A percentile compares a stretch with the other conserved stretches of the same genome.
Conservation (phyloP, 2,888 invertebrate species). For the Mesoligia furuncula region DNA sequence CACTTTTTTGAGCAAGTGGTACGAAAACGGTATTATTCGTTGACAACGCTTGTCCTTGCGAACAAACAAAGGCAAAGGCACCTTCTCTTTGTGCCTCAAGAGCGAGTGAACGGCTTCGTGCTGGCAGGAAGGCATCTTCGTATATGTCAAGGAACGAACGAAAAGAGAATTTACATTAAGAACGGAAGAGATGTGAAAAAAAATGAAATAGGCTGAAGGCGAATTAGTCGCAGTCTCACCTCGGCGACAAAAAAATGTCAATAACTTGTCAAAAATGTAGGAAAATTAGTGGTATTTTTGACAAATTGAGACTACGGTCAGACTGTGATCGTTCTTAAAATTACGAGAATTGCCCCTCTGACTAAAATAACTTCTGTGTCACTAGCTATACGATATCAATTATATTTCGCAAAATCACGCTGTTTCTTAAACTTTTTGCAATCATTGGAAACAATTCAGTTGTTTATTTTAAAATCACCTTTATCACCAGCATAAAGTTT, state of each 20-base stretch:
- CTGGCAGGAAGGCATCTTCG: slow-evolving; percentile 67
- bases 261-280: too few species aligned
- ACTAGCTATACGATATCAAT: neutral
- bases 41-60: slow-evolving; percentile 60
- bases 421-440: neutral
- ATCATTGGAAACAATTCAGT: neutral
- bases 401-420: neutral
- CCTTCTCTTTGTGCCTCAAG: slow-evolving; percentile 66
- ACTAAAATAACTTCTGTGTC: neutral
- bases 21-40: slow-evolving; percentile 39
- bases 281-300: neutral
- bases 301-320: neutral
- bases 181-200: neutral
- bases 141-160: slow-evolving; percentile 69
- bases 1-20: too few species aligned
- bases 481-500: neutral
- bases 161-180: slow-evolving; percentile 1
- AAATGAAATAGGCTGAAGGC: neutral
- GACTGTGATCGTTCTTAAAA: too few species aligned
- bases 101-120: slow-evolving; percentile 64
- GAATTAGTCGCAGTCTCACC: too few species aligned
- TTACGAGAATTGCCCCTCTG: too few species aligned
- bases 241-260: too few species aligned
- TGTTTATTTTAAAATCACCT: neutral
- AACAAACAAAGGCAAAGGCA: slow-evolving; percentile 21